Evolutionary conservation across 2,888 invertebrate genomes (phyloP).

Genomic region (Rhorus exstirpatorius): DNA sequence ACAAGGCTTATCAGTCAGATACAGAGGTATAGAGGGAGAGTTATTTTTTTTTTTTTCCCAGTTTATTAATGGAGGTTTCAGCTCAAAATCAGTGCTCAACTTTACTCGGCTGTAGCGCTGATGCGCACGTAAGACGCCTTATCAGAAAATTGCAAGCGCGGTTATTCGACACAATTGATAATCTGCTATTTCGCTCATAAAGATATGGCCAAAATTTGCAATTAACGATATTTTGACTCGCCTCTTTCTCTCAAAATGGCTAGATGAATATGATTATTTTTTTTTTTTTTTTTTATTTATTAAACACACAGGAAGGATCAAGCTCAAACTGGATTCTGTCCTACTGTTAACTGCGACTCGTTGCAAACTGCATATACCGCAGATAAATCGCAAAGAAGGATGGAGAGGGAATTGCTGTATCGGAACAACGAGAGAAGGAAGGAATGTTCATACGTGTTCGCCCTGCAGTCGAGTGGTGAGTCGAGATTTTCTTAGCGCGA

Average conservation of each 20-base stretch:
- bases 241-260: neutral
- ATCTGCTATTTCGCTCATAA: no score
- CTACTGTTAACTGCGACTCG: constrained; percentile 23
- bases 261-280: neutral
- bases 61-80: constrained; percentile 2
- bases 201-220: no score
- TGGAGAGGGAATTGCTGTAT: neutral
- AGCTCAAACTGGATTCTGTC: constrained; percentile 30
- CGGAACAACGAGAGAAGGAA: neutral
- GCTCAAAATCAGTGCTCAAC: constrained; percentile 28
- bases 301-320: neutral
- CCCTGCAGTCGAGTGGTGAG: no score
- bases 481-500: no score
- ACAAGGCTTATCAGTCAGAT: no score
- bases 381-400: neutral
- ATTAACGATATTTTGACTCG: neutral
- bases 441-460: no score
- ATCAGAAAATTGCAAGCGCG: constrained; percentile 7
- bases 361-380: neutral
- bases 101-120: neutral
- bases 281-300: constrained; percentile 6
- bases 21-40: no score
- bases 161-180: no score
- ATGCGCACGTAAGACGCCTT: constrained; percentile 5
- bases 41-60: no score